These are phyloP conservation scores for Serranus cabrilla DNA, from an alignment of 2,797 vertebrate species.

Conservation along the genomic window DNA sequence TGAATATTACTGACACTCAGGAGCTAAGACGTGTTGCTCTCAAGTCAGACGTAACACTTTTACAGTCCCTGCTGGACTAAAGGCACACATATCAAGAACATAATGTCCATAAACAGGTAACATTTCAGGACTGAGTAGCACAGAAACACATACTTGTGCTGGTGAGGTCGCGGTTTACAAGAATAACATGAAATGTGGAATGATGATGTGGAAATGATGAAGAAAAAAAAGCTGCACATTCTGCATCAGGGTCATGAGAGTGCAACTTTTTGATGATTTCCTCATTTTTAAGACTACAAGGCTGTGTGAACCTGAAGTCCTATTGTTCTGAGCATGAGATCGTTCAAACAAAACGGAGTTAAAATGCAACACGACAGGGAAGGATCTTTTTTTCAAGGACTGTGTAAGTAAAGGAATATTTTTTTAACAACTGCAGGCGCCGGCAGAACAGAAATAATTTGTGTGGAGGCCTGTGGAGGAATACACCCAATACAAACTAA, in stretches of 20 bases:
- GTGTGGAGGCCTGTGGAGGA: background rate
- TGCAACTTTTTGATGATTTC: background rate
- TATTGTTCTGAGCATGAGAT: background rate
- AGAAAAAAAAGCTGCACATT: background rate
- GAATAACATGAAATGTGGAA: background rate
- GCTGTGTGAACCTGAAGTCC: background rate
- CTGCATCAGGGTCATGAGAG: background rate
- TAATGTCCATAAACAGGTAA: background rate
- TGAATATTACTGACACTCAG: background rate
- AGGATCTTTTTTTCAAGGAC: background rate
- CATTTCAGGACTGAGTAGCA: background rate
- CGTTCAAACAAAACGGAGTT: slow-evolving; percentile 11
- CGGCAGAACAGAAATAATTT: background rate
- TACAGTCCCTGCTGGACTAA: background rate
- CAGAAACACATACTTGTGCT: background rate
- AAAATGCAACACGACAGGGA: background rate
- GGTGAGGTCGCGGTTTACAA: slow-evolving; percentile 11
- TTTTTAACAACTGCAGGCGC: background rate
- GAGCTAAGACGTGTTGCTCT: background rate
- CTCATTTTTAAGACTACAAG: background rate
- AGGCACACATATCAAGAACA: background rate
- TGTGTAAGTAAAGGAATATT: slow-evolving; percentile 20
- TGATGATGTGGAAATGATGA: too few species aligned
- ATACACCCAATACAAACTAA: background rate
- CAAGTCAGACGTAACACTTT: background rate